Percentiles rank a stretch among this genome's conserved stretches.
Evolutionary conservation across 2,113 vertebrate genomes (phyloP).

Genomic region (Leucosticte australis): DNA sequence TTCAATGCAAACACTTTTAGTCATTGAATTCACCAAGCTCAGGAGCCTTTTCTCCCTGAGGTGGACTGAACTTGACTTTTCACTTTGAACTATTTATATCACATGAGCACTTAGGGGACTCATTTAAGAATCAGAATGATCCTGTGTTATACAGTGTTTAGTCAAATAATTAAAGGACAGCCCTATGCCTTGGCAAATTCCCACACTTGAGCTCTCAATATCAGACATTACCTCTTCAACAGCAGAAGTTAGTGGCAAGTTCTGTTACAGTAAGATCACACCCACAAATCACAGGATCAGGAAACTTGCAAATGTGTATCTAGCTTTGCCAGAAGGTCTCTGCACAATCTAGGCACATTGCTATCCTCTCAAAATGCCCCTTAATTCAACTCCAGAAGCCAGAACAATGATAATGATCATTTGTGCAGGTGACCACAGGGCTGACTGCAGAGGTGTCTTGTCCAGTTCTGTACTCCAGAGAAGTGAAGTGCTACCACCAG

Average conservation of each 20-base stretch:
- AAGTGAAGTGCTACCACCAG: not conserved
- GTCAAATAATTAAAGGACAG: not conserved
- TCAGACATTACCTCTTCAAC: not conserved
- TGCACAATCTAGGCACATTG: not conserved
- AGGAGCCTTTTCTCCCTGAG: not conserved
- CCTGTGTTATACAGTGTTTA: not conserved
- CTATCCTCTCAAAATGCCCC: not conserved
- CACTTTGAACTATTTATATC: not conserved
- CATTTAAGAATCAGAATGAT: not conserved
- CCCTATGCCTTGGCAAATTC: not conserved
- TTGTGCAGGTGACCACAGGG: not conserved
- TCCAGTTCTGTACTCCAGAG: not conserved
- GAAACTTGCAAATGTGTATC: not conserved
- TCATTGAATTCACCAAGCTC: not conserved
- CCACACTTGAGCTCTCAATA: not conserved
- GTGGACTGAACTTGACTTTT: not conserved
- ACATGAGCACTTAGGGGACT: not conserved
- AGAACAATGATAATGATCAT: not conserved
- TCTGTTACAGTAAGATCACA: not conserved
- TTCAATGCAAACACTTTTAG: not conserved
- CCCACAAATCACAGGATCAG: not conserved
- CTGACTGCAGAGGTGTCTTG: not conserved
- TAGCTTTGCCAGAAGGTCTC: not conserved
- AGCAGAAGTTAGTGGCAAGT: not conserved
- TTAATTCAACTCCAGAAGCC: not conserved